Conservation (phyloP, 2,888 invertebrate species). For the Patella depressa region DNA sequence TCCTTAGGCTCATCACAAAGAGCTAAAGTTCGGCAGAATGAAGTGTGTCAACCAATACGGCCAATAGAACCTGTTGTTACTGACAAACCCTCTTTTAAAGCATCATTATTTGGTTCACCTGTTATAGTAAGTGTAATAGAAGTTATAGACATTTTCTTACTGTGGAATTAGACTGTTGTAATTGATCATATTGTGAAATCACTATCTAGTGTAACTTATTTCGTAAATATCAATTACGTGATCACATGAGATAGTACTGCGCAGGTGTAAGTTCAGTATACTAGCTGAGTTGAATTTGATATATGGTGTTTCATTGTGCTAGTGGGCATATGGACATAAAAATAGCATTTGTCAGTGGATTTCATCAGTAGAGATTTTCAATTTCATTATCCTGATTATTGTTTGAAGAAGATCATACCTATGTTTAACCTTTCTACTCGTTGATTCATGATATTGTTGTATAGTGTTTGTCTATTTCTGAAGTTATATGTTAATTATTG, state of each 20-base stretch:
- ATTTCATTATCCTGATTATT: no score
- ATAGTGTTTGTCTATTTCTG: background rate
- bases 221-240: no score
- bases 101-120: constrained; percentile 59
- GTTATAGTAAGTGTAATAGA: constrained; percentile 39
- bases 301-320: no score
- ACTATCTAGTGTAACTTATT: background rate
- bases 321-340: no score
- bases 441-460: no score
- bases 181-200: background rate
- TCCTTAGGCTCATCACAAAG: constrained; percentile 24
- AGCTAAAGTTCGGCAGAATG: constrained; percentile 34
- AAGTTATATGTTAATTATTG: constrained; percentile 16
- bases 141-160: no score
- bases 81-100: constrained; percentile 58
- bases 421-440: no score
- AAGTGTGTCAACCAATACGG: constrained; percentile 23
- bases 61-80: constrained; percentile 33
- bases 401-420: no score
- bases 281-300: background rate
- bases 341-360: no score
- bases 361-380: no score
- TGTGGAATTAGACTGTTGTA: background rate
- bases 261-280: background rate
- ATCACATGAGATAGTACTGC: no score